These are phyloP conservation scores for Aphaenogaster rudis DNA, from an alignment of 1,140 invertebrate genomes.

Conservation along the genomic window DNA sequence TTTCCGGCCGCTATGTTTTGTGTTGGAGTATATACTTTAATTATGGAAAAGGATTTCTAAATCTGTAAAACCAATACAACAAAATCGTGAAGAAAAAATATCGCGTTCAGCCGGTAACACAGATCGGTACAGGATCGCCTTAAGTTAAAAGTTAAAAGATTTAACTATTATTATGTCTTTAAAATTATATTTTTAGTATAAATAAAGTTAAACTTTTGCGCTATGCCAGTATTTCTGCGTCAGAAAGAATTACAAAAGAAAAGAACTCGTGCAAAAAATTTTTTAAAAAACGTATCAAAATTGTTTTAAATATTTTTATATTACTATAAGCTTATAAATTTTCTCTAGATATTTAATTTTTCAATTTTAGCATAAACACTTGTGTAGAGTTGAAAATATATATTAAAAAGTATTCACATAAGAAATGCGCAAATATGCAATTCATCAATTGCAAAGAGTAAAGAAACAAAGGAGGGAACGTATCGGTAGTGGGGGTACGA, in stretches of 20 bases:
- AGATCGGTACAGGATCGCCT: too few species aligned
- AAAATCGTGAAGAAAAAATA: too few species aligned
- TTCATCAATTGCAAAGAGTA: too few species aligned
- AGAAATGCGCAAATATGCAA: not conserved
- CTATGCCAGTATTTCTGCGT: not conserved
- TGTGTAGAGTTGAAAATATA: not conserved
- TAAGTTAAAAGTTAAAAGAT: too few species aligned
- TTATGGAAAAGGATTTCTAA: too few species aligned
- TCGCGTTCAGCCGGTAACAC: too few species aligned
- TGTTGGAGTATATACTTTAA: too few species aligned
- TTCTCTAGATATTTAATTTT: not conserved
- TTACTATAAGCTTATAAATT: not conserved
- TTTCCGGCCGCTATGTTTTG: too few species aligned
- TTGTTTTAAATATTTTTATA: not conserved
- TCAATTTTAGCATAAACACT: not conserved
- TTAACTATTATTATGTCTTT: not conserved
- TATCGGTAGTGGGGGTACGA: too few species aligned
- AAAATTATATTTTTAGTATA: not conserved
- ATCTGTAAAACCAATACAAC: too few species aligned
- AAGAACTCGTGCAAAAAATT: not conserved
- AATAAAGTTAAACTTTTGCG: not conserved
- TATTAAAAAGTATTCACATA: not conserved
- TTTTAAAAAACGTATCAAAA: not conserved
- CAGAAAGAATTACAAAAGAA: too few species aligned
- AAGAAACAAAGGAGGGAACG: too few species aligned